Conservation (phyloP, 2,888 invertebrate species). For the Hyppa rectilinea region DNA sequence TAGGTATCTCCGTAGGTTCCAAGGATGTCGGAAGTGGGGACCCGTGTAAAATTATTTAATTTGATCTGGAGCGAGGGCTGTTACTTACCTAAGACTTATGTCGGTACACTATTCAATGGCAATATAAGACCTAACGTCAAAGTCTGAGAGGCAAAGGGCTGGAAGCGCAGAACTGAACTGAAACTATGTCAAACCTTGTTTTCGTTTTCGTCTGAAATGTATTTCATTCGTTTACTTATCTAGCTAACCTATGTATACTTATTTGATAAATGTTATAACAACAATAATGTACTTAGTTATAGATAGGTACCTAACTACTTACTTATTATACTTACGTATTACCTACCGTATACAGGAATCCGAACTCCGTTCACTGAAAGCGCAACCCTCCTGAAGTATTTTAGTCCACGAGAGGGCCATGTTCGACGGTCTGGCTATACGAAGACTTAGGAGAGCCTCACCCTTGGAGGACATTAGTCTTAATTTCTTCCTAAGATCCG, state of each 20-base stretch:
- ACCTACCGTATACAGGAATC: too few relatives aligned
- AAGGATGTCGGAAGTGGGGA: constrained; percentile 34
- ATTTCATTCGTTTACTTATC: constrained; percentile 13
- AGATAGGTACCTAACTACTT: too few relatives aligned
- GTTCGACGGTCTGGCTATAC: too few relatives aligned
- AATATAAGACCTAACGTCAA: constrained; percentile 16
- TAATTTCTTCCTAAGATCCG: constrained; percentile 2
- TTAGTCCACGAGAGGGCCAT: too few relatives aligned
- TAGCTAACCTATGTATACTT: too few relatives aligned
- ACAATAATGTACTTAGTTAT: too few relatives aligned
- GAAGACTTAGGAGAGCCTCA: background rate
- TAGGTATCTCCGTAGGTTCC: constrained; percentile 18
- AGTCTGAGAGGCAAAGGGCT: constrained; percentile 8
- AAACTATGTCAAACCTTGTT: constrained; percentile 24
- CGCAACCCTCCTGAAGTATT: too few relatives aligned
- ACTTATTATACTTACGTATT: too few relatives aligned
- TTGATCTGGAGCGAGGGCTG: constrained; percentile 28
- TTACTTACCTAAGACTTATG: constrained; percentile 7
- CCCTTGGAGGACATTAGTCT: background rate
- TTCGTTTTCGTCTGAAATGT: background rate
- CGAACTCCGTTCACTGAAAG: too few relatives aligned
- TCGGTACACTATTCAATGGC: background rate
- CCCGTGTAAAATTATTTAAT: constrained; percentile 52
- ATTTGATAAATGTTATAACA: too few relatives aligned
- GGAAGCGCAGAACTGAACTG: constrained; percentile 7